phyloP scores from a whole-genome alignment of 2,888 invertebrate genomes.

The Chymomyza procnemis region DNA sequence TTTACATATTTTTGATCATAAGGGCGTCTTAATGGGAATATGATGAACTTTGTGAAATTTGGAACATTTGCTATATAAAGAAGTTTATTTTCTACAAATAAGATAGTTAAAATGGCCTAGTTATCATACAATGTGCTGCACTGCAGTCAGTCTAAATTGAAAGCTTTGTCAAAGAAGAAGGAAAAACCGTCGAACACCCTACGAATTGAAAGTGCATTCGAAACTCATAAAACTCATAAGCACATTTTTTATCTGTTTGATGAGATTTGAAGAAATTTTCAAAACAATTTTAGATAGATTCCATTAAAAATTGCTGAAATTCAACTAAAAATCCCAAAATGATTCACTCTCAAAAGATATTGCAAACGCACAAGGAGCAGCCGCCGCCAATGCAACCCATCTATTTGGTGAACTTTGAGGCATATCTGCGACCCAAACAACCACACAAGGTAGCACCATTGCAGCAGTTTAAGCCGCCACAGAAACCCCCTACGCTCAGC shows the following conservation, averaged over 20 bases:
- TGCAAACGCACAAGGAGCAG: background rate
- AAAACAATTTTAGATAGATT: no score
- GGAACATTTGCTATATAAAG: background rate
- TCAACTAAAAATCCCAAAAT: no score
- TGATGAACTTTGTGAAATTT: background rate
- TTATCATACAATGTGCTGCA: no score
- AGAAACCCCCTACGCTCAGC: conserved; percentile 6
- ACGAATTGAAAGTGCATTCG: no score
- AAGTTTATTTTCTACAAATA: background rate
- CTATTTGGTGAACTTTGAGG: conserved; percentile 53
- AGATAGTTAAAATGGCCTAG: background rate
- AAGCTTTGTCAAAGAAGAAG: no score
- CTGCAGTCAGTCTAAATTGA: no score
- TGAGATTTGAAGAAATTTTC: no score
- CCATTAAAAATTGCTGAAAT: no score
- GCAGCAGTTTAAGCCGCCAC: conserved; percentile 46
- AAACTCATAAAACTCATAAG: no score
- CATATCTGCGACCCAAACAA: conserved; percentile 39
- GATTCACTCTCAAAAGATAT: background rate
- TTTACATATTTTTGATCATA: background rate
- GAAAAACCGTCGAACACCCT: no score
- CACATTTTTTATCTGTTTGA: no score
- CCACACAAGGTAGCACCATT: conserved; percentile 27
- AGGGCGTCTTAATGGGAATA: background rate
- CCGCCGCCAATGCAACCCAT: conserved; percentile 16